Evolutionary conservation across 2,888 invertebrate species (phyloP), one percentile per base, ranked within the genome.

Genomic region (Capitulum mitella): DNA sequence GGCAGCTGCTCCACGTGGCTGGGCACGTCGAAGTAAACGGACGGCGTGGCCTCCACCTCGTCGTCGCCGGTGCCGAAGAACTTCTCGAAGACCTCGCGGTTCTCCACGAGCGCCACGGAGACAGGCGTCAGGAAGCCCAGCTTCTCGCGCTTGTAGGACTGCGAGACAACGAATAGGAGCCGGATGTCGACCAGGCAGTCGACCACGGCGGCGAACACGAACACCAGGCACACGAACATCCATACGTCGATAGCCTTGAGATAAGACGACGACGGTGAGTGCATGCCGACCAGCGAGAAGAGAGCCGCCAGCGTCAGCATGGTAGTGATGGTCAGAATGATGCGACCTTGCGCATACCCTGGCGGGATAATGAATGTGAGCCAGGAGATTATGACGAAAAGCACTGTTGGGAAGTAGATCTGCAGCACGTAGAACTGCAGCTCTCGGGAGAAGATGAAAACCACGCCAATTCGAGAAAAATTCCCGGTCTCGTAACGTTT

Each of bases 341-440:
- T 90, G 40, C 90, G 86, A 19, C 90, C 90, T 0, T 90, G 90
- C 34, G 90, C 90, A 79, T 90, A 89, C 85, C 90, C 90, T 8
- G 90, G 90, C 83, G 90, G 89, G 61, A 90, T 89, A 81, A 90
- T 89, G 85, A 90, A 90, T 83, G 90, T 89, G 81, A 90, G 90
- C 90, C 90, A 90, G 37, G 90, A 90, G 84, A 90, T 90, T 84
- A 90, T 89, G 81, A 90, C 90, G 84, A 90, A 90, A 79, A 90
- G 84, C 0, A 90, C 89, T 29, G 90, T 90, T 0, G 90, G 90
- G 43, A 90, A 85, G 84, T 90, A 90, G 84, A 89, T 89, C 85
- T 90, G 90, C 77, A 90, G 84, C 3, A 90, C 85, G 84, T 90
- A 90, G 81, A 89, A 89, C 78, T 90, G 86, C 29, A 90, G 86